Percentiles rank a stretch among this genome's conserved stretches.
phyloP scores from a whole-genome alignment of 2,888 invertebrate genomes.

The Pyrochroa serraticornis region DNA sequence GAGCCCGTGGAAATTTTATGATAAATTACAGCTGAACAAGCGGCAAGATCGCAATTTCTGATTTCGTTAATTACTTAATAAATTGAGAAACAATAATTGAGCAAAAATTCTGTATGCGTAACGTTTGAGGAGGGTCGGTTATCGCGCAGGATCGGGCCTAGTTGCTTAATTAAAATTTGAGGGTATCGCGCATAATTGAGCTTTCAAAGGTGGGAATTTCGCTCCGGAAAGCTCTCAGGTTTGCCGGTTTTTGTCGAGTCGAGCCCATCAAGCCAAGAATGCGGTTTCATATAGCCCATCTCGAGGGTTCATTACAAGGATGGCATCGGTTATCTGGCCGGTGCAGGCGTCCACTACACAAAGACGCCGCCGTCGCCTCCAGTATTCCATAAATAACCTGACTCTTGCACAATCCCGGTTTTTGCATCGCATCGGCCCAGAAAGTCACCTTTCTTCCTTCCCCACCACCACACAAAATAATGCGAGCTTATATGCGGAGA shows the following conservation, averaged over 20 bases:
- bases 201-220: conserved; percentile 9
- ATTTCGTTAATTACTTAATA: conserved; percentile 29
- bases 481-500: conserved; percentile 24
- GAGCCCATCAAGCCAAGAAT: conserved; percentile 21
- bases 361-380: conserved; percentile 19
- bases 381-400: conserved; percentile 19
- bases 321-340: conserved; percentile 23
- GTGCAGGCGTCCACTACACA: conserved; percentile 24
- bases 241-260: conserved; percentile 10
- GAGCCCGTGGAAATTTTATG: conserved; percentile 33
- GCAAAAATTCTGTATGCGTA: no score
- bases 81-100: conserved; percentile 14
- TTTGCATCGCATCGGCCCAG: conserved; percentile 16
- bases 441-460: conserved; percentile 1
- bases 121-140: no score
- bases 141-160: neutral
- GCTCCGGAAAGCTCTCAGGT: neutral
- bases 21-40: conserved; percentile 35
- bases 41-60: conserved; percentile 11
- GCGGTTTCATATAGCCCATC: conserved; percentile 12
- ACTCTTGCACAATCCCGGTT: conserved; percentile 2
- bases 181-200: conserved; percentile 8
- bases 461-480: conserved; percentile 15
- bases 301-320: conserved; percentile 21
- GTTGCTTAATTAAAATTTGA: conserved; percentile 20